Base-by-base conservation (phyloP, 2,797 vertebrate species). In the Anas flavirostris region DNA sequence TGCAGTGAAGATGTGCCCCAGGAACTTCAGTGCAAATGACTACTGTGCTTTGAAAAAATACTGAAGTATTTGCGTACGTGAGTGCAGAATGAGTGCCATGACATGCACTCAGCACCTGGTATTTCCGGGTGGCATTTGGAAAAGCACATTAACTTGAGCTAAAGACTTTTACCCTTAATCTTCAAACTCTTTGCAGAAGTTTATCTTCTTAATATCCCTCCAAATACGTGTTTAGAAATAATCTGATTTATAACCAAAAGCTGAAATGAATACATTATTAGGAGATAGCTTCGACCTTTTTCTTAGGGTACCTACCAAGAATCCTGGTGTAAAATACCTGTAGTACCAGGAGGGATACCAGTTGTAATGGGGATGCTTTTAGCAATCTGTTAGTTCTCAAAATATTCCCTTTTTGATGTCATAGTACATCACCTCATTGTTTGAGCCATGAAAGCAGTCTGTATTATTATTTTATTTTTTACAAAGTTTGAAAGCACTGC, bases 81-180 rank as follows among this genome's bases (percentile, higher is more conserved):
- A 88, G 37, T 1, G 8, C 28, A 76, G 80, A 60, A 14, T 5
- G 26, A 39, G 29, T 72, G 56, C 68, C 31, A 7, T 81, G 48
- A 64, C 68, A 58, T 26, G n/a, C 33, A 10, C 76, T 88, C 74
- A 86, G 35, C 35, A 26, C 52, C 35, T 82, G 48, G 10, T 28
- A 10, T 63, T 88, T 79, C 37, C 74, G 81, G 28, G 26, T 53
- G 10, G 2, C n/a, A 37, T 79, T 91, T 88, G 84, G 88, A 58
- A 95, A 94, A 93, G 53, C 64, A 70, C 60, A 18, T 93, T 87
- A 67, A 70, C 33, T 94, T 63, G 43, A 94, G 91, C 83, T 87
- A 50, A 64, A 78, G 78, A 59, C n/a, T 93, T 92, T 31, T 37
- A 55, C 23, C 41, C 55, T 86, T 89, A 85, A 91, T 91, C 73